Conservation (phyloP, 2,888 invertebrate genomes). For the Diarsia brunnea region DNA sequence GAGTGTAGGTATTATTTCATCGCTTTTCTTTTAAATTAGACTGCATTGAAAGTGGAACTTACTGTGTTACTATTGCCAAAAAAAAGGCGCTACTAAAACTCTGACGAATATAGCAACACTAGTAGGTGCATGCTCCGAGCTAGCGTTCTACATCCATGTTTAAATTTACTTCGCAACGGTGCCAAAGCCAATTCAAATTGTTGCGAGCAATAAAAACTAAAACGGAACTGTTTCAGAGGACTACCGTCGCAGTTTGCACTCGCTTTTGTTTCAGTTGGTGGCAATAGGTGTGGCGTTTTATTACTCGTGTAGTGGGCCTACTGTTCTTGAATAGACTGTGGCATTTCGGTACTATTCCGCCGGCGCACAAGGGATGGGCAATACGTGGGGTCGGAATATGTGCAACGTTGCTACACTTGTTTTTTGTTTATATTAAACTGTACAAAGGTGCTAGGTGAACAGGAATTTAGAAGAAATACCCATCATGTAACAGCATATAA, state of each 20-base stretch:
- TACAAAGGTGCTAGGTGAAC: neutral
- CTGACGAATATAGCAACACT: neutral
- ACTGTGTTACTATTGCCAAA: neutral
- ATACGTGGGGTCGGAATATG: conserved; percentile 43
- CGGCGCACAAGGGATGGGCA: conserved; percentile 42
- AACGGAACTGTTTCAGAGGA: conserved; percentile 14
- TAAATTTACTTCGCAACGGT: conserved; percentile 30
- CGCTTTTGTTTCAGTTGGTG: conserved; percentile 38
- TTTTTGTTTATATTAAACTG: conserved; percentile 38
- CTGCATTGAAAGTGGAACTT: neutral
- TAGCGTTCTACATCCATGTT: conserved; percentile 12
- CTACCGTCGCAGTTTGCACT: conserved; percentile 32
- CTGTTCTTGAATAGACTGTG: conserved; percentile 25
- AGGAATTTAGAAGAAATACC: neutral
- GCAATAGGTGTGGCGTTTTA: conserved; percentile 17
- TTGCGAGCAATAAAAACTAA: conserved; percentile 30
- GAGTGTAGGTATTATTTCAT: neutral
- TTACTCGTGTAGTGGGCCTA: conserved; percentile 18
- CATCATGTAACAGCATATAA: neutral
- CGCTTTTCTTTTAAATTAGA: conserved; percentile 1
- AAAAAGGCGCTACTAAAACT: neutral
- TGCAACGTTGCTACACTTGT: conserved; percentile 48
- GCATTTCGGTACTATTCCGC: conserved; percentile 16
- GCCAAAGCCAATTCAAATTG: conserved; percentile 37
- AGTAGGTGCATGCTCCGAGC: neutral